Percentiles rank a stretch among this genome's conserved stretches.
These are phyloP conservation scores for Volucella inflata DNA, from an alignment of 2,888 invertebrate species.

Conservation along the genomic window DNA sequence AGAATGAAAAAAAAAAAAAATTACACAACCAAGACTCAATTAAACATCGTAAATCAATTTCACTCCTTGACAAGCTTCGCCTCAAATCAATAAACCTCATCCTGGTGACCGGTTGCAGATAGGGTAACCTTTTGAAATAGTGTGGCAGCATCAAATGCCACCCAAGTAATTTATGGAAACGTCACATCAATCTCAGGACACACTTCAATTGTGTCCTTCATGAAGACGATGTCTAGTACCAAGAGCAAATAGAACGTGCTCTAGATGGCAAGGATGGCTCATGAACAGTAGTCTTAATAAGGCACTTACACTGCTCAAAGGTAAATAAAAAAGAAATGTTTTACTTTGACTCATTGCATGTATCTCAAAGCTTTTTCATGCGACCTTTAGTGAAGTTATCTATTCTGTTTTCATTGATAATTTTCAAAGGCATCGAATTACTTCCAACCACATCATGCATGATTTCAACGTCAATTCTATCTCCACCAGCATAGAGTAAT, in stretches of 20 bases:
- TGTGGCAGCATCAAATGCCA: constrained; percentile 19
- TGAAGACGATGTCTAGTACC: no score
- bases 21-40: neutral
- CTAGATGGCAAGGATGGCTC: no score
- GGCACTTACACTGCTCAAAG: no score
- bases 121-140: constrained; percentile 11
- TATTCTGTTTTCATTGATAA: no score
- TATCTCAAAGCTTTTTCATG: neutral
- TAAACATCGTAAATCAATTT: constrained; percentile 18
- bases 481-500: neutral
- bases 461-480: no score
- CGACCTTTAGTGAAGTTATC: no score
- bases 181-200: constrained; percentile 8
- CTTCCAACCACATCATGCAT: no score
- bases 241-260: no score
- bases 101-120: neutral
- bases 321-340: no score
- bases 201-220: no score
- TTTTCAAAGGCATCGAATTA: no score
- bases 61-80: neutral
- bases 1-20: neutral
- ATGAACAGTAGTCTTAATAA: no score
- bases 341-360: neutral
- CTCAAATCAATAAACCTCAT: constrained; percentile 25
- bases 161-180: constrained; percentile 35